Percentiles rank a stretch among this genome's conserved stretches.
Evolutionary conservation across 2,113 vertebrate species (phyloP).

Genomic region (Brevimyrus niger): DNA sequence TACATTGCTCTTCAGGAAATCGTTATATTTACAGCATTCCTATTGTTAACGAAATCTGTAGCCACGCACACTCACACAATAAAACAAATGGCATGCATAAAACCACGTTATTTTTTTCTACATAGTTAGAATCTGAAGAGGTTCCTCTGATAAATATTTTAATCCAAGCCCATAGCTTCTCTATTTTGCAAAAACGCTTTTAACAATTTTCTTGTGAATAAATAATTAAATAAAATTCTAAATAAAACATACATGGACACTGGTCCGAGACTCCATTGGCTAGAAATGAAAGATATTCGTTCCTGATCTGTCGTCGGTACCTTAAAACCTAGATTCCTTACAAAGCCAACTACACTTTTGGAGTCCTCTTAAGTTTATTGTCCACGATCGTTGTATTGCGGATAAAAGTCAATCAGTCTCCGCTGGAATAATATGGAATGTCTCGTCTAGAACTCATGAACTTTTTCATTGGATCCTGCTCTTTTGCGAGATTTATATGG

Average conservation of each 20-base stretch:
- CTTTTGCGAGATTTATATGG: constrained; percentile 69
- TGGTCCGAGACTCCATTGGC: not conserved
- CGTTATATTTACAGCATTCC: not conserved
- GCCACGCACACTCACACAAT: not conserved
- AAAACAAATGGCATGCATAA: not conserved
- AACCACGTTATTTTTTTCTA: not conserved
- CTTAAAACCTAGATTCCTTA: constrained; percentile 23
- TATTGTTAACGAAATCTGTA: constrained; percentile 6
- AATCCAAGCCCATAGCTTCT: not conserved
- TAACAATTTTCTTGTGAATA: not conserved
- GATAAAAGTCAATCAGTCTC: constrained; percentile 13
- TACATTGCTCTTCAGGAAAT: not conserved
- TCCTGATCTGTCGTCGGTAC: constrained; percentile 6
- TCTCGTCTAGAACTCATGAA: constrained; percentile 42
- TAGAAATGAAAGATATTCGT: not conserved
- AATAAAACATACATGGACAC: not conserved
- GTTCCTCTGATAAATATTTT: not conserved
- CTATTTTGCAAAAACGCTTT: not conserved
- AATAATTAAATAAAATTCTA: not conserved
- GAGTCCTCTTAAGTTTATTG: constrained; percentile 31
- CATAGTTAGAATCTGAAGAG: not conserved
- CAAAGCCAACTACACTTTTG: constrained; percentile 17
- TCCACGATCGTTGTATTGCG: constrained; percentile 31
- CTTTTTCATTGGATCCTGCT: constrained; percentile 53
- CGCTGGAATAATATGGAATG: constrained; percentile 26